Base-by-base conservation (phyloP, 1,140 invertebrate species). In the Drosophila subpulchrella region DNA sequence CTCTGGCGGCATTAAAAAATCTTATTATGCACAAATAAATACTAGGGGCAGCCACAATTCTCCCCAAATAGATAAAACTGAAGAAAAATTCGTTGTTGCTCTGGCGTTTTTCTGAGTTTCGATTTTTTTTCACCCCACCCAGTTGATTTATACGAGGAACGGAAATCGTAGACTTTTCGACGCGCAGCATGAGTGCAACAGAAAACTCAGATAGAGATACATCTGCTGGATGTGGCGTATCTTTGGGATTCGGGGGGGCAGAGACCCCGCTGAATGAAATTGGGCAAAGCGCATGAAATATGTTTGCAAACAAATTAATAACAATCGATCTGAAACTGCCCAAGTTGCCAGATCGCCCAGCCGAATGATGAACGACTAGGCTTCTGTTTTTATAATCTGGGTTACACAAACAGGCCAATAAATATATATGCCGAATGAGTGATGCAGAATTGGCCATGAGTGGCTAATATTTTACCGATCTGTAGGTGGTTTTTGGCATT, bases 151-250 rank as follows among this genome's bases (percentile, higher is more conserved):
- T 88, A 82, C 61, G 84, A 72, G 77, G 73, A 81, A 81, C 80
- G 80, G 83, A 91, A 91, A 88, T 84, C 89, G 89, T 91, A 88
- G 80, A 91, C 83, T 83, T 83, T 86, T 88, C 83, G 89, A 91
- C 86, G 83, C 88, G 81, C 88, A 91, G 79, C 88, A 81, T 91
- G 88, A 91, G 88, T 89, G 84, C 84, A 89, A 63, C 76, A 89
- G 75, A 77, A 62, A 51, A 34, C 30, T 75, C 66, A 68, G 47
- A 56, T 54, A 72, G 44, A 81, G 59, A 59, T 47, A 68, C 58
- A 84, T 46, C 32, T 75, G 71, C 63, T 63, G 63, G 71, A 38
- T 57, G 50, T 20, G 55, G 41, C 48, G 47, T 76, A 56, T 56
- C 56, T 77, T 17, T 44, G 41, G 53, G 74, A 51, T 67, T 6